A percentile compares a stretch with the other conserved stretches of the same genome.
phyloP scores from a whole-genome alignment of 2,113 vertebrate genomes.

The Sardina pilchardus region DNA sequence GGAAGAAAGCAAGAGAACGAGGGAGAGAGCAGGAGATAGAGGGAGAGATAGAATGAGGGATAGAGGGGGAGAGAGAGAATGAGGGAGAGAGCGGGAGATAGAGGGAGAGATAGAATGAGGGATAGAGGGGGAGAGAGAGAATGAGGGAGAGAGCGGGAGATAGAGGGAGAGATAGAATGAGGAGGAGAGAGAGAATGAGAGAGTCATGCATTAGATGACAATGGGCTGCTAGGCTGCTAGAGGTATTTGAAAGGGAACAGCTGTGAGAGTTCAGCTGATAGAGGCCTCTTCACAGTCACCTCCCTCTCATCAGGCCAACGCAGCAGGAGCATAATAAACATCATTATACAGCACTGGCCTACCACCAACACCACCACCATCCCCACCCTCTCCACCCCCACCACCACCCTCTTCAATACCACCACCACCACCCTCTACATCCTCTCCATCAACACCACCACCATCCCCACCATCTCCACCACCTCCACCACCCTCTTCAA shows the following conservation, averaged over 20 bases:
- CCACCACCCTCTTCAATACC: too few species aligned
- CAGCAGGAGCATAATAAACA: too few species aligned
- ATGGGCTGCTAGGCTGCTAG: slow-evolving; percentile 12
- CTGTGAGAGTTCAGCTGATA: neutral
- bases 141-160: slow-evolving; percentile 55
- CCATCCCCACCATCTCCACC: too few species aligned
- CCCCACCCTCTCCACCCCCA: too few species aligned
- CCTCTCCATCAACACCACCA: too few species aligned
- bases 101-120: neutral
- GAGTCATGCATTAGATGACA: slow-evolving; percentile 36
- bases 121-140: slow-evolving; percentile 59
- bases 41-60: slow-evolving; percentile 37
- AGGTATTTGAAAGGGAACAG: slow-evolving; percentile 11
- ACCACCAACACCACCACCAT: too few species aligned
- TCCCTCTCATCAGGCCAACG: too few species aligned
- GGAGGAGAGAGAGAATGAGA: neutral
- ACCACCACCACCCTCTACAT: too few species aligned
- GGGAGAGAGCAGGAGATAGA: slow-evolving; percentile 53
- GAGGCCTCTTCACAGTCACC: neutral
- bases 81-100: slow-evolving; percentile 35
- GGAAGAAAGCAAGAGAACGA: slow-evolving; percentile 61
- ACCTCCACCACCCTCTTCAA: too few species aligned
- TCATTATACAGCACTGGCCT: too few species aligned
- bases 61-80: slow-evolving; percentile 34
- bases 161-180: slow-evolving; percentile 46